phyloP scores from a whole-genome alignment of 2,113 vertebrate species.

The Parus major region DNA sequence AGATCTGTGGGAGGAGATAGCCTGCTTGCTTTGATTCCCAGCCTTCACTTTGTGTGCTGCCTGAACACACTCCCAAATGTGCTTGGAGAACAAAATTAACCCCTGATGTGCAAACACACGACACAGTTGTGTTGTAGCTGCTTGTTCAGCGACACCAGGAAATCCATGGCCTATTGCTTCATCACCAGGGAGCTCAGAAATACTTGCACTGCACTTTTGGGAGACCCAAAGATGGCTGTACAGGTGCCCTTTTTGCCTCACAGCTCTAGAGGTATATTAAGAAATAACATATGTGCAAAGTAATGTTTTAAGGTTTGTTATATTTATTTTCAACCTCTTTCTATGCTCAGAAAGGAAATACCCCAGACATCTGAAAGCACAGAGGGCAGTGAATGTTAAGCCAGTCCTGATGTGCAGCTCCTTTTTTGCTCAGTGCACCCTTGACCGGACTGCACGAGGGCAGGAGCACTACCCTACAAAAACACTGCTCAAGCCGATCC shows the following conservation, averaged over 20 bases:
- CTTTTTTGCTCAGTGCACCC: not conserved
- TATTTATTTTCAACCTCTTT: not conserved
- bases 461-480: not conserved
- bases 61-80: slow-evolving; percentile 48
- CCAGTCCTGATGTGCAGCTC: not conserved
- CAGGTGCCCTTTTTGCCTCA: not conserved
- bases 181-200: not conserved
- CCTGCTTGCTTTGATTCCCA: slow-evolving; percentile 57
- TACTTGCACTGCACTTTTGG: not conserved
- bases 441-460: not conserved
- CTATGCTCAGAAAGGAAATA: not conserved
- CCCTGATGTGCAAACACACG: not conserved
- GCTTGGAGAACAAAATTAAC: slow-evolving; percentile 45
- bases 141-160: not conserved
- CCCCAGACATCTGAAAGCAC: not conserved
- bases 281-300: not conserved
- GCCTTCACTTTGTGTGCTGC: slow-evolving; percentile 39
- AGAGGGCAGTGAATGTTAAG: not conserved
- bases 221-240: not conserved
- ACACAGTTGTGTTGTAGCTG: not conserved
- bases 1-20: slow-evolving; percentile 61
- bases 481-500: not conserved
- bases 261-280: not conserved
- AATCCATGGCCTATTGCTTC: not conserved
- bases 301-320: not conserved